Evolutionary conservation across 2,797 vertebrate genomes (phyloP), one percentile per base, ranked within the genome.

Genomic region (Artibeus jamaicensis): DNA sequence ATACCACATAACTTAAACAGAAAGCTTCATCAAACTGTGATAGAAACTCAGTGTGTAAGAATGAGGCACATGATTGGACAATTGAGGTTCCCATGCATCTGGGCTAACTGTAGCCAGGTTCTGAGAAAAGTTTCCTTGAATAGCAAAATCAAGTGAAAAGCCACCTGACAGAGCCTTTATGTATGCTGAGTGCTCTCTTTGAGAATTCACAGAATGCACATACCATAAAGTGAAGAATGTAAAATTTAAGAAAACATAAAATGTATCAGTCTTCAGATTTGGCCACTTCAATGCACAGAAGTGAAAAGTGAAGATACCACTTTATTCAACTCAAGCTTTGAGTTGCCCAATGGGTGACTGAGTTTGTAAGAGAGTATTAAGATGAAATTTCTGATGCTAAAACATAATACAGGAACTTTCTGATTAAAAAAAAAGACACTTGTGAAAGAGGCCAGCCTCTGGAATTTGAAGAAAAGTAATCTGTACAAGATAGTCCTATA

Each of bases 111-210:
- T 34, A 89, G 50, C 10, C 50, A 59, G 26, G 12, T 7, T 91
- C 83, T 53, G 19, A 83, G 42, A 86, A 82, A 62, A 71, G 29
- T 67, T 67, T 71, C 15, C 59, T 9, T 65, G 74, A 95, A 91
- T 29, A 89, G 59, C 29, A 93, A 85, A 93, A 73, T 77, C 57
- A 95, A 82, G 57, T 57, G 57, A 70, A 81, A 95, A 91, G 55
- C 16, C 11, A 14, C 59, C 9, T 57, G n/a, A 57, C 19, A 50
- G 22, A 50, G 22, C 4, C 34, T 86, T 68, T 81, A 73, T 14
- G 46, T 26, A 55, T 24, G n/a, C 44, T 48, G 65, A 55, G 34
- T 91, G 4, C 55, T 71, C 42, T 89, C 57, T 62, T 57, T 91
- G 37, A 42, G 67, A 67, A 89, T 67, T 48, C 39, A 89, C 22